These are phyloP conservation scores for Brachyalestes nurse DNA, from an alignment of 2,797 vertebrate genomes.

Conservation along the genomic window DNA sequence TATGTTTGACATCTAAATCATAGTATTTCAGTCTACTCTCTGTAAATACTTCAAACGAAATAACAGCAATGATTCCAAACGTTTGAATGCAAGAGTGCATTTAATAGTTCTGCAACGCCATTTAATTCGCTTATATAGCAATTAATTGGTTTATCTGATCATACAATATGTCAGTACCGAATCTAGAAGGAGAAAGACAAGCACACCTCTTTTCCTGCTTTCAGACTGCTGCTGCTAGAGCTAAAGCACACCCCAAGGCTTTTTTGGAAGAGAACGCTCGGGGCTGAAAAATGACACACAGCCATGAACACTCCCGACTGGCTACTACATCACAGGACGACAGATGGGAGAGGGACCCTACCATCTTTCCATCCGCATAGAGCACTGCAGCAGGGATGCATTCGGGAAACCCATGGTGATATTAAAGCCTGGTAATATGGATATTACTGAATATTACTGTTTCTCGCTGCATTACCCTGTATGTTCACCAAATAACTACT, in stretches of 20 bases:
- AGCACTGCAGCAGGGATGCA: not conserved
- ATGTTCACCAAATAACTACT: not conserved
- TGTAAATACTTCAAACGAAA: not conserved
- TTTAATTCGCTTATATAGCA: too few relatives aligned
- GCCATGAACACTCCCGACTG: not conserved
- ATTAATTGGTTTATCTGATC: not conserved
- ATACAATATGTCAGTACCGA: not conserved
- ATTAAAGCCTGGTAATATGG: not conserved
- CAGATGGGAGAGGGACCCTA: slow-evolving; percentile 23
- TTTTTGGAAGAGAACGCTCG: slow-evolving; percentile 4
- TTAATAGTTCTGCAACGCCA: not conserved
- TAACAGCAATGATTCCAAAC: not conserved
- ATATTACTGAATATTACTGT: slow-evolving; percentile 2
- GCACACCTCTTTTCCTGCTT: not conserved
- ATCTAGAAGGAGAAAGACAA: not conserved
- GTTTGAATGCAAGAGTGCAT: not conserved
- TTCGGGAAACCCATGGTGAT: slow-evolving; percentile 18
- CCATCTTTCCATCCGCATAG: slow-evolving; percentile 9
- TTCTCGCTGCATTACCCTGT: not conserved
- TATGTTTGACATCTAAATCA: too few relatives aligned
- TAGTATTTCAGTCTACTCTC: not conserved
- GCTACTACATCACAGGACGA: slow-evolving; percentile 4
- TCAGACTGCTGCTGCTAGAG: not conserved
- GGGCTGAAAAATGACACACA: slow-evolving; percentile 10
- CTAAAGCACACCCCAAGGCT: not conserved